A percentile compares a stretch with the other conserved stretches of the same genome.
These are phyloP conservation scores for Tupaia chinensis DNA, from an alignment of 2,113 vertebrate species.

Conservation along the genomic window DNA sequence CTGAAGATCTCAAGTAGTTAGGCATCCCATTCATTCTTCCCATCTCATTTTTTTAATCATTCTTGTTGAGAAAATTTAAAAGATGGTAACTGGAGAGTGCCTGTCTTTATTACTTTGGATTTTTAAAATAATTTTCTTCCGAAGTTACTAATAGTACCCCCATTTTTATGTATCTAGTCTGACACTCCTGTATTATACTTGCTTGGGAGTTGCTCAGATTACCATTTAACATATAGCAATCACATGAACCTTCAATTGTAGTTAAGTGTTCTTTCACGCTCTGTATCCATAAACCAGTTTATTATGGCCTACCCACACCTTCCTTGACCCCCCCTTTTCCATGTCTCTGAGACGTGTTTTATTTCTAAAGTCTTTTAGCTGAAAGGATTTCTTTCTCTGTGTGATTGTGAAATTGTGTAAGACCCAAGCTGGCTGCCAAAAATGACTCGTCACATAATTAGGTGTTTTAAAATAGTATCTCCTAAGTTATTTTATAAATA, in stretches of 20 bases:
- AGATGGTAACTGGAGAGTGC: background rate
- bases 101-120: slow-evolving; percentile 32
- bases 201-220: slow-evolving; percentile 1
- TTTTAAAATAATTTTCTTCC: slow-evolving; percentile 61
- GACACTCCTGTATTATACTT: background rate
- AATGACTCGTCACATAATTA: slow-evolving; percentile 36
- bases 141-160: background rate
- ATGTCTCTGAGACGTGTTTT: background rate
- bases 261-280: slow-evolving; percentile 43
- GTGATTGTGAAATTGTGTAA: slow-evolving; percentile 44
- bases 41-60: slow-evolving; percentile 38
- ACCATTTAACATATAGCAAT: background rate
- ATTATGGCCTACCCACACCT: background rate
- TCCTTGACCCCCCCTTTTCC: background rate
- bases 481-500: slow-evolving; percentile 26
- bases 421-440: slow-evolving; percentile 36
- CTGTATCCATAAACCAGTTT: slow-evolving; percentile 16
- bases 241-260: slow-evolving; percentile 32
- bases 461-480: slow-evolving; percentile 56
- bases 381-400: slow-evolving; percentile 56
- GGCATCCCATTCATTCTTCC: slow-evolving; percentile 2
- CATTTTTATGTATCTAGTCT: background rate
- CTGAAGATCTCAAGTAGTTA: slow-evolving; percentile 6
- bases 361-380: slow-evolving; percentile 51
- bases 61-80: background rate